Evolutionary conservation across 2,797 vertebrate species (phyloP).

Genomic region (Melanotaenia parkinsoni): DNA sequence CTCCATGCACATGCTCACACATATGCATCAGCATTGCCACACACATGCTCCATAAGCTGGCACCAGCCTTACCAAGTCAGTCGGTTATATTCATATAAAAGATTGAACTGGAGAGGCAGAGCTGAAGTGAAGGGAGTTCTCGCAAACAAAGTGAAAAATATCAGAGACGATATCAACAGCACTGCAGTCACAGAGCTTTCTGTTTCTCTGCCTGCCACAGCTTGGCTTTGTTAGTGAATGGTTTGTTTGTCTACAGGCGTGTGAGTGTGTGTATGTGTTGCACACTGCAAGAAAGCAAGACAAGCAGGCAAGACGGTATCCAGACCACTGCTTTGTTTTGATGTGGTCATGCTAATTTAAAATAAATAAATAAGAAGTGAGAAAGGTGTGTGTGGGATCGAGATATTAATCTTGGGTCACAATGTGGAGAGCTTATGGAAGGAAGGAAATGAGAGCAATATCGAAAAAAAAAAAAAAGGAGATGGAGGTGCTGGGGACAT

Average conservation of each 20-base stretch:
- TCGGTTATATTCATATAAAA: slow-evolving; percentile 62
- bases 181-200: slow-evolving; percentile 64
- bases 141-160: slow-evolving; percentile 77
- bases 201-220: slow-evolving; percentile 62
- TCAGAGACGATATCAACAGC: slow-evolving; percentile 71
- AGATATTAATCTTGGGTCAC: slow-evolving; percentile 22
- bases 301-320: slow-evolving; percentile 74
- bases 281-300: slow-evolving; percentile 27
- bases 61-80: slow-evolving; percentile 68
- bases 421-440: slow-evolving; percentile 26
- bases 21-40: slow-evolving; percentile 14
- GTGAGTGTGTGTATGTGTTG: slow-evolving; percentile 27
- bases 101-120: slow-evolving; percentile 49
- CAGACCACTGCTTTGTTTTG: slow-evolving; percentile 79
- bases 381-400: slow-evolving; percentile 31
- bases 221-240: slow-evolving; percentile 69
- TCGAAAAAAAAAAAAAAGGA: slow-evolving; percentile 19
- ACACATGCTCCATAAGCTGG: slow-evolving; percentile 22
- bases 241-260: slow-evolving; percentile 56
- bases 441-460: slow-evolving; percentile 15
- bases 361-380: slow-evolving; percentile 44
- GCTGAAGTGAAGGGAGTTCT: slow-evolving; percentile 66
- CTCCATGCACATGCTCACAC: slow-evolving; percentile 29
- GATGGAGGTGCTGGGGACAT: slow-evolving; percentile 51
- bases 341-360: slow-evolving; percentile 80